Percentiles rank a stretch among this genome's conserved stretches.
Evolutionary conservation across 2,888 invertebrate genomes (phyloP).

Genomic region (Liposcelis brunnea): DNA sequence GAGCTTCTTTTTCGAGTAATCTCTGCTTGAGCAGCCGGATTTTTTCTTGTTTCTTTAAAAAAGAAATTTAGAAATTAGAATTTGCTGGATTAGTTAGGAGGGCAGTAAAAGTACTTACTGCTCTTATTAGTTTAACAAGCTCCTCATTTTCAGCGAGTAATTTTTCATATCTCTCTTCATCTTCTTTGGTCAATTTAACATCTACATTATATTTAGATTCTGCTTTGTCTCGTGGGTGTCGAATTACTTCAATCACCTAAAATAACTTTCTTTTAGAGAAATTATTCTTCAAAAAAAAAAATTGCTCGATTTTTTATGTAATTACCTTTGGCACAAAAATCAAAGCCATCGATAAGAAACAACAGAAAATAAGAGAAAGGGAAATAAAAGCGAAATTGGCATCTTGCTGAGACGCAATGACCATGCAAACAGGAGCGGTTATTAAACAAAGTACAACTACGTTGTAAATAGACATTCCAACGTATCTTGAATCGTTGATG

Average conservation of each 20-base stretch:
- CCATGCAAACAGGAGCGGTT: conserved; percentile 93
- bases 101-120: too few species aligned
- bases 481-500: conserved; percentile 95
- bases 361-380: conserved; percentile 91
- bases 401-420: conserved; percentile 94
- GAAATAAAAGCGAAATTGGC: conserved; percentile 95
- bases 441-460: conserved; percentile 95
- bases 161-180: conserved; percentile 88
- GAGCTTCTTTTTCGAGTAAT: conserved; percentile 53
- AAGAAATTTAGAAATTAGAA: conserved; percentile 11
- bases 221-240: conserved; percentile 73
- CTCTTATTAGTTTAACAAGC: conserved; percentile 82
- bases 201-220: conserved; percentile 79
- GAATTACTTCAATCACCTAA: conserved; percentile 74
- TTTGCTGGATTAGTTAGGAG: too few species aligned
- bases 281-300: too few species aligned
- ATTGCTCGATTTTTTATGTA: conserved; percentile 7
- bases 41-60: conserved; percentile 69
- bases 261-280: conserved; percentile 10
- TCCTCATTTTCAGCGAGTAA: conserved; percentile 90
- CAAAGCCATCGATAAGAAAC: conserved; percentile 94
- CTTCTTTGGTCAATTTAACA: conserved; percentile 66
- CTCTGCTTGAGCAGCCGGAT: conserved; percentile 66
- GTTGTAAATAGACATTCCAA: conserved; percentile 99
- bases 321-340: conserved; percentile 94